phyloP scores from a whole-genome alignment of 1,140 invertebrate genomes.

The Papilio xuthus region DNA sequence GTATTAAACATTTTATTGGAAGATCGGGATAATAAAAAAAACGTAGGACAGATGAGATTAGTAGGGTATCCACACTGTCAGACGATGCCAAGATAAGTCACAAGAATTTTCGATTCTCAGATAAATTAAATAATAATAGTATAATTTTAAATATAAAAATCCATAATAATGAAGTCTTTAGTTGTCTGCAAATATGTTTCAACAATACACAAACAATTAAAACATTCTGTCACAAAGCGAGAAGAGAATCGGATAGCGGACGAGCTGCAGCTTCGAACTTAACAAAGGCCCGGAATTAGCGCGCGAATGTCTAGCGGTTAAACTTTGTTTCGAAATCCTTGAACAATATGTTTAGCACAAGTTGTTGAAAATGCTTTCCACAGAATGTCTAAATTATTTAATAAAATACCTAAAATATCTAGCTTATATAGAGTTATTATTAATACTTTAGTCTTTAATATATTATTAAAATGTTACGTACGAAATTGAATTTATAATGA shows the following conservation, averaged over 20 bases:
- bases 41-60: too few species aligned
- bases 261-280: background rate
- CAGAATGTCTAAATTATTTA: background rate
- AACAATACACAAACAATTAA: background rate
- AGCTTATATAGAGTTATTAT: too few species aligned
- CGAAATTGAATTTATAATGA: too few species aligned
- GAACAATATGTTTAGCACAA: constrained; percentile 4
- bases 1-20: too few species aligned
- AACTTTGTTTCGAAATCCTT: background rate
- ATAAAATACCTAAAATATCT: background rate
- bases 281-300: constrained; percentile 6
- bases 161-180: too few species aligned
- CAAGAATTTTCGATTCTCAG: too few species aligned
- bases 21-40: too few species aligned
- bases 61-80: too few species aligned
- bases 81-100: too few species aligned
- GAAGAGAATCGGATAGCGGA: constrained; percentile 12
- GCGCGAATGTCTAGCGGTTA: constrained; percentile 10
- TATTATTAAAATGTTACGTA: background rate
- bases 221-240: constrained; percentile 1
- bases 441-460: too few species aligned
- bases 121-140: too few species aligned
- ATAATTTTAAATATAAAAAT: too few species aligned
- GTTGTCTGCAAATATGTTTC: background rate
- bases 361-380: background rate